Evolutionary conservation across 2,113 vertebrate genomes (phyloP).

Genomic region (Trogon surrucura): DNA sequence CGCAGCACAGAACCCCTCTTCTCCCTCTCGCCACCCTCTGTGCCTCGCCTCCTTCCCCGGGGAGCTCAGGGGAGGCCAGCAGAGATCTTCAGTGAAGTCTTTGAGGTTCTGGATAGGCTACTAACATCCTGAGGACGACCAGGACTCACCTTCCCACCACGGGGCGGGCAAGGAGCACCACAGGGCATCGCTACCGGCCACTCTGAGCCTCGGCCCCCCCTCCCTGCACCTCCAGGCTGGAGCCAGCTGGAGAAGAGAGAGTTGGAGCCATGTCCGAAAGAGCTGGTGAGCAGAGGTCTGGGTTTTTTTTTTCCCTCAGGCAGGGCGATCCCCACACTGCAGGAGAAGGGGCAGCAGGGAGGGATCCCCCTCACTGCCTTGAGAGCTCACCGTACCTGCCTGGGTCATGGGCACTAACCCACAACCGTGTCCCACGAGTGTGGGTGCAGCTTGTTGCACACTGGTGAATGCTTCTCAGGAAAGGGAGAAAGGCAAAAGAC

Average conservation of each 20-base stretch:
- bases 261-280: neutral
- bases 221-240: neutral
- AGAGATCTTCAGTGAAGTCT: neutral
- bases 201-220: neutral
- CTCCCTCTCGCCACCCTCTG: neutral
- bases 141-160: neutral
- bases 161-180: fast-evolving
- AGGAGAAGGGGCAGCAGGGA: neutral
- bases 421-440: fast-evolving
- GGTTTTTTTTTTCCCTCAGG: neutral
- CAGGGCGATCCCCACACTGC: neutral
- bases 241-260: neutral
- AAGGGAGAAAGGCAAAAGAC: neutral
- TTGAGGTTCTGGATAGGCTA: neutral
- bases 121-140: neutral
- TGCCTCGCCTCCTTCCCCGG: neutral
- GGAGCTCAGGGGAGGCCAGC: neutral
- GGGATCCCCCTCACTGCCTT: neutral
- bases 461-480: neutral
- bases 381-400: neutral
- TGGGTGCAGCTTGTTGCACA: neutral
- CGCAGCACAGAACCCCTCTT: neutral
- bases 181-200: fast-evolving
- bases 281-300: neutral
- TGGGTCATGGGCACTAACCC: neutral